Evolutionary conservation across 37 sponge, comb jelly and placozoan genomes (phyloP).

Genomic region (Sycon ciliatum): DNA sequence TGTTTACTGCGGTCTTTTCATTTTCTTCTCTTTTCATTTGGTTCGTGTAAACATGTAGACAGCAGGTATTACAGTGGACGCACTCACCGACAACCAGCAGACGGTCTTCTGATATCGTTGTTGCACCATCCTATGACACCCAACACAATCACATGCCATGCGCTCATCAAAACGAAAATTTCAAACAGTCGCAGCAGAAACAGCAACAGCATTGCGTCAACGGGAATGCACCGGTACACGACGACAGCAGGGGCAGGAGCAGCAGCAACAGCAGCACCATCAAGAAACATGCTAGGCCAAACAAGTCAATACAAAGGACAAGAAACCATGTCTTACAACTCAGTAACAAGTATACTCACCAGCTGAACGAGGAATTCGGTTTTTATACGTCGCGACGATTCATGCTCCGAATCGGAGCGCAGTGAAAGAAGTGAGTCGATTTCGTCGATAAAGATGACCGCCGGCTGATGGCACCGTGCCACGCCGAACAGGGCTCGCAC

Average conservation of each 20-base stretch:
- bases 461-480: constrained; percentile 86
- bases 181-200: background rate
- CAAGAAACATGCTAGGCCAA: background rate
- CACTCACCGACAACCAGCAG: constrained; percentile 68
- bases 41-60: too few species aligned
- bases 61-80: too few species aligned
- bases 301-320: background rate
- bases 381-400: constrained; percentile 91
- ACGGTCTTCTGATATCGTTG: constrained; percentile 60
- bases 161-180: background rate
- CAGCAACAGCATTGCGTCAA: background rate
- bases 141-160: background rate
- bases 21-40: too few species aligned
- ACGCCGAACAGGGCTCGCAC: constrained; percentile 94
- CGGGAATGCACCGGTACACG: too few species aligned
- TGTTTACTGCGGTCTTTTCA: too few species aligned
- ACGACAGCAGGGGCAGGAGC: too few species aligned
- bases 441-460: constrained; percentile 98
- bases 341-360: constrained; percentile 30
- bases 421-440: constrained; percentile 93
- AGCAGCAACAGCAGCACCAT: background rate
- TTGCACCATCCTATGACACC: constrained; percentile 71
- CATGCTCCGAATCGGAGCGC: constrained; percentile 87
- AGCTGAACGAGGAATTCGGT: constrained; percentile 97
- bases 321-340: background rate